Evolutionary conservation across 2,113 vertebrate genomes (phyloP), one percentile per base, ranked within the genome.

Genomic region (Zosterops lateralis): DNA sequence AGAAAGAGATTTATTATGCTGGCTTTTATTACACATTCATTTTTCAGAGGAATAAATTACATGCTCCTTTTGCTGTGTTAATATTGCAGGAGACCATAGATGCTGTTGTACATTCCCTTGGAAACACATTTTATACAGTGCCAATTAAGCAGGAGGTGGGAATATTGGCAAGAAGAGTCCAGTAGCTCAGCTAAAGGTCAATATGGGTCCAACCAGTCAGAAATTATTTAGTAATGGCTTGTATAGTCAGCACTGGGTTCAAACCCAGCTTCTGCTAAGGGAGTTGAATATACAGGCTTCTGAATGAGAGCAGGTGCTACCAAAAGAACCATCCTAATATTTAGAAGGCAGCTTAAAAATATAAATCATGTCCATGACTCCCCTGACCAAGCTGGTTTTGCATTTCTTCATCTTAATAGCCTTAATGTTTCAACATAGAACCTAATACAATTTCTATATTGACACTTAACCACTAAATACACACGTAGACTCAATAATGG

Each of bases 21-120:
- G 48, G 28, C 71, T 93, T 96, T 93, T 95, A 91, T 96, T 94
- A 94, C 4, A 8, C 53, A 92, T 92, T 57, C 56, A 38, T 93
- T 95, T 92, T 94, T 95, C 29, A 91, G 72, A 92, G 47, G 71
- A 97, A 96, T 96, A 92, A 97, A 95, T 96, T 86, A 93, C 77
- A 92, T 82, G 53, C 48, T 94, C 84, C 45, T 90, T 86, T 96
- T 97, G 28, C 81, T 93, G 42, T 90, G 86, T 87, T 96, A 96
- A 92, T 96, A 91, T 88, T 85, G 51, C 42, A 91, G 81, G 66
- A 10, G 0, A 76, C 86, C 61, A 66, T 68, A 67, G 75, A 83
- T 86, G 68, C 73, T 94, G 44, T 83, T 91, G 62, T 93, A 88
- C 77, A 73, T 36, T 94, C 36, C 91, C 83, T 96, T 73, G 87